Evolutionary conservation across 2,113 vertebrate species (phyloP), one percentile per base, ranked within the genome.

Genomic region (Daubentonia madagascariensis): DNA sequence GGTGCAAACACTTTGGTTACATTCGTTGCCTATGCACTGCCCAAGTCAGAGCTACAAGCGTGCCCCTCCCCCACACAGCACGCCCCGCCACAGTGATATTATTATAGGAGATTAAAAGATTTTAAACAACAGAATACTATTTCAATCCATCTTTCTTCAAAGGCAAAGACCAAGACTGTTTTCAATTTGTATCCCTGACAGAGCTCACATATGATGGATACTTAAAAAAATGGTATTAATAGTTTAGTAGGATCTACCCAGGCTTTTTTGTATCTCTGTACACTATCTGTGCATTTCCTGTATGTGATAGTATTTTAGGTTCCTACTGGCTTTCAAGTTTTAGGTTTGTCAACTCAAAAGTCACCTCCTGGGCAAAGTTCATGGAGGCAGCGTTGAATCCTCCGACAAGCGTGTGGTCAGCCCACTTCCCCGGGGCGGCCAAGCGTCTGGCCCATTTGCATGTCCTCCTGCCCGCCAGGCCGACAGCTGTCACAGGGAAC

Each of bases 261-360:
- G 59, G 87, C 1, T 8, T 35, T 45, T 2, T 1, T 2, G 30
- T 11, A 9, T 5, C 75, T 23, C 13, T 20, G 20, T 0, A 4
- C 3, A 1, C 7, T 54, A 4, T 9, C 13, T 8, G 14, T 12
- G 43, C 5, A 5, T 28, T 3, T 37, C 43, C 78, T 37, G 2
- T 3, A 23, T 5, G 0, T 6, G 45, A n/a, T 2, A 3, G 13
- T 17, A 25, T 23, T 14, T 23, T 1, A 45, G 25, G 25, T 37
- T 43, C 1, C 11, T 0, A 4, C 3, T 32, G 61, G 37, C 67
- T 35, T 48, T 63, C 35, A 18, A 6, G 35, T 9, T 23, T 6
- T 16, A 18, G 40, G n/a, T 23, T 32, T 79, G 40, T 43, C 32
- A 4, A 57, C 76, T 75, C 48, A 18, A 13, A 65, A 40, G 18